phyloP scores from a whole-genome alignment of 2,113 vertebrate genomes.

The Gallinago jamesoni region DNA sequence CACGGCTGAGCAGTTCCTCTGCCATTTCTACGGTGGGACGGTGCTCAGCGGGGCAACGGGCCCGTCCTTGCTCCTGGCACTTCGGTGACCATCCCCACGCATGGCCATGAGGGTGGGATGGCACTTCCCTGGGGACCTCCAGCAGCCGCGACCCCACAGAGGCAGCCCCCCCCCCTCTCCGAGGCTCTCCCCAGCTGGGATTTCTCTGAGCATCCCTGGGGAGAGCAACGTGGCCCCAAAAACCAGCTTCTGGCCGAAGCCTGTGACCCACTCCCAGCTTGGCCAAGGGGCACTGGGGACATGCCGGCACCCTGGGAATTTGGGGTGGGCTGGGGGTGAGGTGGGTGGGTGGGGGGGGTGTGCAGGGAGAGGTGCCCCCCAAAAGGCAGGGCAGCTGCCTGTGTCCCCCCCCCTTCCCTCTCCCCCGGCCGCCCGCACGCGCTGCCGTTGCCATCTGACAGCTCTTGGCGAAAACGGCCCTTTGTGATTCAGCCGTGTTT shows the following conservation, averaged over 20 bases:
- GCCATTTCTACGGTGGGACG: fast-evolving
- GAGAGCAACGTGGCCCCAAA: not conserved
- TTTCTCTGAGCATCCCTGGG: not conserved
- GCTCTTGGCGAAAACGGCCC: constrained; percentile 39
- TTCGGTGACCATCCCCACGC: fast-evolving
- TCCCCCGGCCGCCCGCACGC: not conserved
- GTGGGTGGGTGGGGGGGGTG: not conserved
- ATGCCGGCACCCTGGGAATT: not conserved
- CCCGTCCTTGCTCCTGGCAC: fast-evolving
- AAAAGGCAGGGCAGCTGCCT: not conserved
- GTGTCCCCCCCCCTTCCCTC: not conserved
- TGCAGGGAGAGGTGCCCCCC: not conserved
- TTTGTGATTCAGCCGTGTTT: constrained; percentile 70
- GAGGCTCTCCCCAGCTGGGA: fast-evolving
- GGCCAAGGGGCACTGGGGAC: not conserved
- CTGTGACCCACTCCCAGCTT: fast-evolving
- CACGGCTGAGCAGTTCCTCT: fast-evolving
- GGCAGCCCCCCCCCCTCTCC: not conserved
- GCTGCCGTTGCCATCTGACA: constrained; percentile 38
- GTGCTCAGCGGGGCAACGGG: not conserved
- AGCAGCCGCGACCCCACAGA: not conserved
- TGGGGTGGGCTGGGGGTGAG: not conserved
- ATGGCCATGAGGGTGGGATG: not conserved
- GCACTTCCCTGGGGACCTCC: not conserved
- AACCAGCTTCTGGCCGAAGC: not conserved